A percentile compares a stretch with the other conserved stretches of the same genome.
Conservation (phyloP, 2,888 invertebrate genomes). For the Leistus spinibarbis region DNA sequence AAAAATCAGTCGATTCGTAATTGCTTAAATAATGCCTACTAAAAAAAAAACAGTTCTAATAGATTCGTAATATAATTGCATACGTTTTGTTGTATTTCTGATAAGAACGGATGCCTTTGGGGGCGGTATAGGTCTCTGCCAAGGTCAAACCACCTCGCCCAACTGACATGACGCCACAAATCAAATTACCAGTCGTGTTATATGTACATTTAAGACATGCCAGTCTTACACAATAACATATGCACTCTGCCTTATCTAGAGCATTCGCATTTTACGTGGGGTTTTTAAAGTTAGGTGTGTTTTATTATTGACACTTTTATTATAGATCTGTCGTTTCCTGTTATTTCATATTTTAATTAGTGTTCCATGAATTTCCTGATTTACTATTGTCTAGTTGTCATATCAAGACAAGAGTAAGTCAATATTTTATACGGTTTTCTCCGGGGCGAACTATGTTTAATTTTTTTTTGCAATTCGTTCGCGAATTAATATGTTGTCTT, state of each 20-base stretch:
- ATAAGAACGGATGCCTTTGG: neutral
- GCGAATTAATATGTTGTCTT: too few species aligned
- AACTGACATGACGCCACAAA: conserved; percentile 9
- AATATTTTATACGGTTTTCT: too few species aligned
- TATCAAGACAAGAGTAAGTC: too few species aligned
- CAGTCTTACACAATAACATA: conserved; percentile 6
- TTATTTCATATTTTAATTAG: too few species aligned
- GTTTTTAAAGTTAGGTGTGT: neutral
- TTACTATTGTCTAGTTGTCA: too few species aligned
- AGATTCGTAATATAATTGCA: neutral
- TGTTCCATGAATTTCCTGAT: too few species aligned
- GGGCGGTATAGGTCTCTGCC: conserved; percentile 13
- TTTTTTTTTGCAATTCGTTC: too few species aligned
- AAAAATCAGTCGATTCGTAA: too few species aligned
- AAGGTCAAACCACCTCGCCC: conserved; percentile 17
- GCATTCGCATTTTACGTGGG: neutral
- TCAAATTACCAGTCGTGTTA: neutral
- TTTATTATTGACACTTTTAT: too few species aligned
- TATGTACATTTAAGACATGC: neutral
- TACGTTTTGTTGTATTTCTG: neutral
- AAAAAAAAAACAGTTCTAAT: too few species aligned
- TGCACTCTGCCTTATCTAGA: neutral
- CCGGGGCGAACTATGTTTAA: too few species aligned
- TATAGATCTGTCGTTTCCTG: neutral
- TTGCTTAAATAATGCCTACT: too few species aligned